Evolutionary conservation across 2,113 vertebrate genomes (phyloP).

Genomic region (Cyprinodon brontotheroides): DNA sequence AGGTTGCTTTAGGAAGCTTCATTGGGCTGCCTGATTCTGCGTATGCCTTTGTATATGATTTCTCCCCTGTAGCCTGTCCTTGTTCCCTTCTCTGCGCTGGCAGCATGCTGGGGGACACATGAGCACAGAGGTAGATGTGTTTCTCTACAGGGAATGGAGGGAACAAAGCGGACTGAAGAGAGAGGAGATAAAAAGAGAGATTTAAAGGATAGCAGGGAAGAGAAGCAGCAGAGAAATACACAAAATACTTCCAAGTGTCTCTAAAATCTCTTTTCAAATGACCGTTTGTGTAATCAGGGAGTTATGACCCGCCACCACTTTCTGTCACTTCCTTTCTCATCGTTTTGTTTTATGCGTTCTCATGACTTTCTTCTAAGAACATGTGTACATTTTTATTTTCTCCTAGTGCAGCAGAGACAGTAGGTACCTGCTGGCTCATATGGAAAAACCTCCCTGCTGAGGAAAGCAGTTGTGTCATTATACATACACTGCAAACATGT

Average conservation of each 20-base stretch:
- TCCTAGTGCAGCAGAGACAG: slow-evolving; percentile 15
- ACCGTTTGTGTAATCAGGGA: slow-evolving; percentile 64
- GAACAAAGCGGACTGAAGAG: slow-evolving; percentile 9
- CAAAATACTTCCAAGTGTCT: slow-evolving; percentile 34
- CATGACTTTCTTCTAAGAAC: slow-evolving; percentile 29
- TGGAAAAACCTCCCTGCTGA: slow-evolving; percentile 1
- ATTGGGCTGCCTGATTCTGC: slow-evolving; percentile 6
- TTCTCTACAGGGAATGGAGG: slow-evolving; percentile 3
- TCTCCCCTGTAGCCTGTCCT: not conserved
- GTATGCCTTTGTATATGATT: slow-evolving; percentile 7
- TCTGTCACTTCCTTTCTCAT: slow-evolving; percentile 47
- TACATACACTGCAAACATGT: not conserved
- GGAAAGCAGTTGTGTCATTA: not conserved
- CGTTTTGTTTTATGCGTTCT: slow-evolving; percentile 21
- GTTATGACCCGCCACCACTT: slow-evolving; percentile 44
- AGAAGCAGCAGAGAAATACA: slow-evolving; percentile 4
- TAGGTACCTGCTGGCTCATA: not conserved
- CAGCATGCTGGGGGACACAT: slow-evolving; percentile 31
- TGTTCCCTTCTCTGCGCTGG: not conserved
- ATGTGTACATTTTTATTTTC: slow-evolving; percentile 21
- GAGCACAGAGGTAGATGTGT: slow-evolving; percentile 7
- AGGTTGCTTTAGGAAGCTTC: slow-evolving; percentile 31
- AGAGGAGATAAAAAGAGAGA: not conserved
- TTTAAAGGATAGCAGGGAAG: not conserved
- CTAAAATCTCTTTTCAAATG: slow-evolving; percentile 59